Evolutionary conservation across 1,140 invertebrate species (phyloP), one percentile per base, ranked within the genome.

Genomic region (Zaprionus nigranus): DNA sequence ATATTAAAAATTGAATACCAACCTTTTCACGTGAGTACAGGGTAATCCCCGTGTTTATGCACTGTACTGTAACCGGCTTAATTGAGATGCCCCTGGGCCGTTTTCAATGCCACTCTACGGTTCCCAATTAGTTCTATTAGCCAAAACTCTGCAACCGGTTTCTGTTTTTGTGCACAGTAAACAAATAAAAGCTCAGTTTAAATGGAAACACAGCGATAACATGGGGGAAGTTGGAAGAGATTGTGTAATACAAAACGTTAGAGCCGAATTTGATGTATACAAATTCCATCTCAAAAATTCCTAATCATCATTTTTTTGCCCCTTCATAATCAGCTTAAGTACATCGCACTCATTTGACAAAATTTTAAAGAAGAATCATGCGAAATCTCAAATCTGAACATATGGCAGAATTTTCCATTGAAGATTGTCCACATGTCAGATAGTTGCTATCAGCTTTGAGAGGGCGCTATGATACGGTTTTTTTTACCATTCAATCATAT

Each of bases 51-150:
- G 51, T 24, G 24, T 24, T 38, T 62, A 26, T 30, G 17, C 43
- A 28, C 60, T 34, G n/a, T 30, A 62, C 53, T 56, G 15, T 30
- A 71, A 66, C 36, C 64, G 34, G 71, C 75, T 71, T 80, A 71
- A 71, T 80, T 75, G 65, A 53, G 61, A 70, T 80, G 78, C 70
- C 71, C 71, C 71, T 79, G 70, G 40, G 2, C 3, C 13, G 59
- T 30, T 66, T 60, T 66, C 40, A 73, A 57, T 61, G 53, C 17
- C 63, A 36, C 13, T 30, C 11, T 28, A 40, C 36, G 34, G 28
- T 30, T 61, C 43, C 34, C 69, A 72, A 81, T 81, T 80, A 80
- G 78, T 75, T 74, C 77, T 75, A 64, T 38, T 78, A 80, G 65
- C 72, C 63, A 65, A 65, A 65, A 65, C 36, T 57, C 12, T 11